Conservation (phyloP, 2,797 vertebrate species). For the Tapirus indicus region DNA sequence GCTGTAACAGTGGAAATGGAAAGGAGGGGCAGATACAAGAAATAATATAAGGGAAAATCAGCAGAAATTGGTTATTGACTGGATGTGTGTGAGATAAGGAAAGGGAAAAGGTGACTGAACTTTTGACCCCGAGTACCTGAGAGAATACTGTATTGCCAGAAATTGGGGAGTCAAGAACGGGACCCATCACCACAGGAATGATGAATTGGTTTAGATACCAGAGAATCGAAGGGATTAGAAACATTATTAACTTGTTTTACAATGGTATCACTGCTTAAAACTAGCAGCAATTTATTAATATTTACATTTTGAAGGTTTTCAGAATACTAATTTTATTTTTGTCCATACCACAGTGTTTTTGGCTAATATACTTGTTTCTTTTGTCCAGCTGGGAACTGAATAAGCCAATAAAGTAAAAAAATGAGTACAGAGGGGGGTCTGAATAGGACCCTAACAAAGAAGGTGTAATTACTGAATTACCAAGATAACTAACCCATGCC, state of each 20-base stretch:
- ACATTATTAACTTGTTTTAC: background rate
- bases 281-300: background rate
- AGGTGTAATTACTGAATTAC: constrained; percentile 1
- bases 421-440: background rate
- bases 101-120: background rate
- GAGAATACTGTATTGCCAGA: background rate
- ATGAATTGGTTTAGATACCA: background rate
- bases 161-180: background rate
- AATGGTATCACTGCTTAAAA: constrained; percentile 1
- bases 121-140: background rate
- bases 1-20: background rate
- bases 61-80: background rate
- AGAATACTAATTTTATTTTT: background rate
- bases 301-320: constrained; percentile 12
- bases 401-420: constrained; percentile 31
- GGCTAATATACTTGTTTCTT: background rate
- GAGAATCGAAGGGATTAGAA: background rate
- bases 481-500: background rate
- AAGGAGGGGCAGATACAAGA: background rate
- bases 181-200: background rate
- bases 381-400: background rate
- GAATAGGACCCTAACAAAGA: constrained; percentile 7
- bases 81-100: background rate
- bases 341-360: background rate
- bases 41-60: background rate